Evolutionary conservation across 2,113 vertebrate species (phyloP), one percentile per base, ranked within the genome.

Genomic region (Empidonax alnorum): DNA sequence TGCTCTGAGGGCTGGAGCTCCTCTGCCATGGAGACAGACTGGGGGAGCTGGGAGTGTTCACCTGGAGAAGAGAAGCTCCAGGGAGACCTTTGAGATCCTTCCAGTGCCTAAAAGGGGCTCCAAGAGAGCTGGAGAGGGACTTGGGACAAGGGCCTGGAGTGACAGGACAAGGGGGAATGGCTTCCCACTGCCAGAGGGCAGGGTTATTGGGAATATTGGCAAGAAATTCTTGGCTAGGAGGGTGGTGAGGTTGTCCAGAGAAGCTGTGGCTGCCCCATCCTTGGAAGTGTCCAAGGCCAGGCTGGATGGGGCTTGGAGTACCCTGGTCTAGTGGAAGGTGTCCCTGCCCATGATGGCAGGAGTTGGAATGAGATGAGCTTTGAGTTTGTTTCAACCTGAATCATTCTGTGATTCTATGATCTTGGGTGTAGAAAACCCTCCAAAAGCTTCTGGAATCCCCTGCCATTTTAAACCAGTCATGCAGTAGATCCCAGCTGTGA

Each of bases 251-350:
- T 0, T 75, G 8, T 7, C 23, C 46, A 75, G 62, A 68, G 53
- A 0, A 82, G n/a, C 78, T 67, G 53, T 74, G 52, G 46, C 20
- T 89, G n/a, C 16, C 16, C 10, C 53, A 68, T 17, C 3, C 46
- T 17, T 83, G 71, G 24, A 0, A 31, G 7, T 46, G n/a, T 13
- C 1, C 55, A 4, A 61, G 39, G 30, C 24, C 46, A 47, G 21
- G 8, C 0, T 89, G 71, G 21, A 41, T 0, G 0, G 30, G 0
- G 21, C 23, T 76, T 55, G 30, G 21, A 69, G n/a, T 24, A 27
- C 1, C 25, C 47, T 62, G 41, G 62, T 11, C 0, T 6, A 2
- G 30, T 53, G 41, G 47, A 27, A 83, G 21, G 2, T 68, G 62
- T 35, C 62, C 16, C n/a, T 47, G 62, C 10, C 9, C 30, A 35